Evolutionary conservation across 2,888 invertebrate genomes (phyloP).

Genomic region (Pyrrhosoma nymphula): DNA sequence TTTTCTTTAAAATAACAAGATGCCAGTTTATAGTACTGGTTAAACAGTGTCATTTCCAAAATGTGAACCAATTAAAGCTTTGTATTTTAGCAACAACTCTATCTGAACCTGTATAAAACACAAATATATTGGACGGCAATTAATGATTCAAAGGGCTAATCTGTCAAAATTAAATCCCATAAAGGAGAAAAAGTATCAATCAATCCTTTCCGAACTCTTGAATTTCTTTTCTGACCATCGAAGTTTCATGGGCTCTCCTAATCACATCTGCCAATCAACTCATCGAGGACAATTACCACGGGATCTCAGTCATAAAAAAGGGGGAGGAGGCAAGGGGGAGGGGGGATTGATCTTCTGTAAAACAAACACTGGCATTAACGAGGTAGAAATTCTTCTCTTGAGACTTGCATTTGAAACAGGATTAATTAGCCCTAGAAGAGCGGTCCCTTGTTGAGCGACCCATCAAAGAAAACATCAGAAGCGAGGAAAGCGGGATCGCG

Average conservation of each 20-base stretch:
- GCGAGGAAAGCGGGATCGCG: not conserved
- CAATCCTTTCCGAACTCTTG: not conserved
- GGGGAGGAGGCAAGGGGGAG: not conserved
- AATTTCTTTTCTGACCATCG: not conserved
- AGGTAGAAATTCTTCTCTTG: slow-evolving; percentile 33
- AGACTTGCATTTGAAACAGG: not conserved
- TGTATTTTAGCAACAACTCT: not conserved
- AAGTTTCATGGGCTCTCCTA: not conserved
- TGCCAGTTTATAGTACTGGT: not conserved
- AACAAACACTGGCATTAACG: slow-evolving; percentile 56
- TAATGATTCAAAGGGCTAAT: not conserved
- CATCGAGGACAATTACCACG: slow-evolving; percentile 29
- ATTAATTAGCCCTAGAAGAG: slow-evolving; percentile 35
- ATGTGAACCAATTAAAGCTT: not conserved
- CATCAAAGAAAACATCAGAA: not conserved
- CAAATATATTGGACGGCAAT: not conserved
- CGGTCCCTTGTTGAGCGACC: not conserved
- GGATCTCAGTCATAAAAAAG: not conserved
- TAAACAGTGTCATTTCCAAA: not conserved
- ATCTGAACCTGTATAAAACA: not conserved
- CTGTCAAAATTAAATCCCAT: slow-evolving; percentile 2
- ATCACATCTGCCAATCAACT: not conserved
- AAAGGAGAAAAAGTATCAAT: not conserved
- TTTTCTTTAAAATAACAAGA: not conserved
- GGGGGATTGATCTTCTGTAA: slow-evolving; percentile 20